Base-by-base conservation (phyloP, 1,140 invertebrate species). In the Hyles euphorbiae region DNA sequence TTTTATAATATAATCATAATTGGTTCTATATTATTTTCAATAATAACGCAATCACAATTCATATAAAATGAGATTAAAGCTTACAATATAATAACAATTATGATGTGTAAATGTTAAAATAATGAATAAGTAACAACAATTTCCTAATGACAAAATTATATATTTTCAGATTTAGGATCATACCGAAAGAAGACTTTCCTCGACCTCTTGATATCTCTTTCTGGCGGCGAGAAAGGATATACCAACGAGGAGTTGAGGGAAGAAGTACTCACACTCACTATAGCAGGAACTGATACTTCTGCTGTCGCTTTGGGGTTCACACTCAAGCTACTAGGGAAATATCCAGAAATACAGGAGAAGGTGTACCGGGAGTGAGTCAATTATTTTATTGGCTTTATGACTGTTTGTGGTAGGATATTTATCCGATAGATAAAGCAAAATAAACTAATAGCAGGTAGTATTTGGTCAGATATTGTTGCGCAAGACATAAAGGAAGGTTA, bases 321-420 rank as follows among this genome's bases (percentile, higher is more conserved):
- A 0, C 50, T 83, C 2, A 65, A 59, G 45, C 52, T 83, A 12
- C 54, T 83, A 11, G 70, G 57, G 5, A 78, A 74, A 60, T 80
- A 81, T 62, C 78, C 81, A 11, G 60, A 79, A 8, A 58, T 76
- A 6, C 76, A 84, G 46, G 66, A 81, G 5, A 78, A 71, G 50
- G 65, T 85, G 1, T 74, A 75, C 53, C 10, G 83, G 59, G 80
- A 85, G 82, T 85, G 65, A 78, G 82, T 77, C n/a, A 3, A 11
- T 32, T 36, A 34, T 48, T 34, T 48, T 8, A 3, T 11, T n/a
- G 4, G 36, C 36, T 3, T 40, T 5, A 40, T 40, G 1, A 22
- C 22, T 22, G 22, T 22, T 0, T 22, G 22, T 22, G 2, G 0
- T 22, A 22, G 22, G n/a, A n/a, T n/a, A n/a, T n/a, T n/a, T n/a